Evolutionary conservation across 2,888 invertebrate genomes (phyloP), one percentile per base, ranked within the genome.

Genomic region (Drosophila cyrtoloma): DNA sequence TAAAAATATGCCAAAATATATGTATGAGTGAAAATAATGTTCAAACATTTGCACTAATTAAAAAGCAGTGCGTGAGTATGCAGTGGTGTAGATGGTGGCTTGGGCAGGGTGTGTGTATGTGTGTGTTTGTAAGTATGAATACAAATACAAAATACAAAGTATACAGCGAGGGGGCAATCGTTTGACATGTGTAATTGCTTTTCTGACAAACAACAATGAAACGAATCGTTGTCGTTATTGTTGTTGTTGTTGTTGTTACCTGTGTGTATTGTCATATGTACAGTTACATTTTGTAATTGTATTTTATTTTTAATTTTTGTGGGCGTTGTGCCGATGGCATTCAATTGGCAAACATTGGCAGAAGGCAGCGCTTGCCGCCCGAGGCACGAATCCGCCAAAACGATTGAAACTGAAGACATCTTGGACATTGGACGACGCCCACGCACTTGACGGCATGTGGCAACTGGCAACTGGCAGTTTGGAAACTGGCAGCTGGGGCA

Each of bases 21-120:
- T 60, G 69, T 79, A 74, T 70, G 44, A 52, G 81, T 79, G 74
- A 87, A 87, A 87, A 89, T 87, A 84, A 87, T 86, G 85, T 87
- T 73, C 82, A 89, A 89, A 85, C 81, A 87, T 82, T 87, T 81
- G 79, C 79, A 89, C 88, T 86, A 86, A 86, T 86, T 86, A 86
- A 86, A 89, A 89, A 71, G 57, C 57, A 32, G 71, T 63, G 58
- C 12, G 53, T 28, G 39, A 56, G 44, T 33, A 2, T 28, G 16
- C 26, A 9, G n/a, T 7, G 22, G 35, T 5, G 35, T n/a, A 52
- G 10, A 39, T n/a, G 42, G 26, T 37, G 44, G 37, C 7, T 19
- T 19, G 19, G 19, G 1, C 37, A 37, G 26, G 5, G 37, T 3
- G 26, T n/a, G 37, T 22, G 53, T 22, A 37, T 30, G 61, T 19